Percentiles rank a stretch among this genome's conserved stretches.
Conservation (phyloP, 2,113 vertebrate genomes). For the Xiphorhynchus elegans region DNA sequence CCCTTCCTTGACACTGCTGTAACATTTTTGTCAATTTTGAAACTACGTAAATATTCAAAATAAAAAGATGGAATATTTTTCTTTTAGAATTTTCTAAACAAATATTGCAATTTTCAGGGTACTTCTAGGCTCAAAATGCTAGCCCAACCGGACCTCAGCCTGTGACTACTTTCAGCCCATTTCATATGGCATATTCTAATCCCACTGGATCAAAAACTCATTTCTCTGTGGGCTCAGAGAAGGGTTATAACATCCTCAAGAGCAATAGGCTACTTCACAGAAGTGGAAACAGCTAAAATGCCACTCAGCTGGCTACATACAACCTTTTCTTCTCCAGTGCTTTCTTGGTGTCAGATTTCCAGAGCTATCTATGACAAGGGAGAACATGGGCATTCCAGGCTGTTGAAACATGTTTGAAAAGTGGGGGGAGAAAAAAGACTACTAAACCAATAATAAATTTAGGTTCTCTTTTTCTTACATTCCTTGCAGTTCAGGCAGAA, state of each 20-base stretch:
- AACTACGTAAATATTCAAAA: background rate
- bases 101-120: background rate
- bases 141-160: background rate
- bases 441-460: background rate
- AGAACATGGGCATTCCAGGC: fast-evolving
- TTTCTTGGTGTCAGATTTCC: background rate
- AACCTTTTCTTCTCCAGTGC: background rate
- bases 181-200: background rate
- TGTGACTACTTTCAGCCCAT: background rate
- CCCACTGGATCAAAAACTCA: background rate
- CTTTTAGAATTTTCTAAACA: background rate
- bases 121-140: background rate
- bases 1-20: background rate
- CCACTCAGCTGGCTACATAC: background rate
- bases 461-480: background rate
- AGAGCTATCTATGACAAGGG: background rate
- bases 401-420: background rate
- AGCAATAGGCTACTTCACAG: background rate
- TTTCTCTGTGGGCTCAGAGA: background rate
- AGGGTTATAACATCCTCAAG: background rate
- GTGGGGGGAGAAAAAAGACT: background rate
- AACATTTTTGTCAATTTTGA: background rate
- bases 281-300: background rate
- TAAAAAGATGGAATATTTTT: background rate
- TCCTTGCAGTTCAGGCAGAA: background rate